Evolutionary conservation across 2,797 vertebrate genomes (phyloP), one percentile per base, ranked within the genome.

Genomic region (Danio albolineatus): DNA sequence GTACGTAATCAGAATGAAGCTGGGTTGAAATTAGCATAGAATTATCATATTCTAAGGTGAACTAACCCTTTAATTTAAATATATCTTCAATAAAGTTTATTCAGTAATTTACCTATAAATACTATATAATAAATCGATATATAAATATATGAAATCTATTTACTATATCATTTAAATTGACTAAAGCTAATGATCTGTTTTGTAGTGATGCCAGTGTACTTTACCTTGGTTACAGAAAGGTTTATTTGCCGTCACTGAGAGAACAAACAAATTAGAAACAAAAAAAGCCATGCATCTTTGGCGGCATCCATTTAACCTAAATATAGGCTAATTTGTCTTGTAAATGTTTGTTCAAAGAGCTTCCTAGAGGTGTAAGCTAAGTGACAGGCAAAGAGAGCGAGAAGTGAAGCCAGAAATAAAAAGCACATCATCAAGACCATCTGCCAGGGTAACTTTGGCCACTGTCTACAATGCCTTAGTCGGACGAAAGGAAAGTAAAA

Each of bases 241-340:
- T 7, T 46, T 0, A 59, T 44, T 48, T 48, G 28, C 41, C 48
- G 5, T 14, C 64, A 59, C 7, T 59, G 41, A 67, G 41, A 12
- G 19, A 48, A 59, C 65, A 77, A 69, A 69, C 75, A 59, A 48
- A 66, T 56, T 39, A 73, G 43, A 17, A 77, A 59, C 43, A 67
- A 59, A 77, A 57, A 49, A 69, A 49, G 19, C 74, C 19, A 36
- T 57, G 60, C 10, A 54, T 48, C n/a, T 16, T 39, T 19, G 9
- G 19, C 39, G 46, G 49, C n/a, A 41, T 51, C 54, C 41, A 36
- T 51, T 73, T 62, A 39, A 38, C 19, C 49, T 51, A 36, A 76
- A 69, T 57, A 19, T 9, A 59, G 62, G 19, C 75, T 59, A n/a
- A 59, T 49, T 69, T 78, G 54, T 78, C 53, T 67, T 39, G 64